Base-by-base conservation (phyloP, 2,888 invertebrate genomes). In the Cremastobaeus sp. region DNA sequence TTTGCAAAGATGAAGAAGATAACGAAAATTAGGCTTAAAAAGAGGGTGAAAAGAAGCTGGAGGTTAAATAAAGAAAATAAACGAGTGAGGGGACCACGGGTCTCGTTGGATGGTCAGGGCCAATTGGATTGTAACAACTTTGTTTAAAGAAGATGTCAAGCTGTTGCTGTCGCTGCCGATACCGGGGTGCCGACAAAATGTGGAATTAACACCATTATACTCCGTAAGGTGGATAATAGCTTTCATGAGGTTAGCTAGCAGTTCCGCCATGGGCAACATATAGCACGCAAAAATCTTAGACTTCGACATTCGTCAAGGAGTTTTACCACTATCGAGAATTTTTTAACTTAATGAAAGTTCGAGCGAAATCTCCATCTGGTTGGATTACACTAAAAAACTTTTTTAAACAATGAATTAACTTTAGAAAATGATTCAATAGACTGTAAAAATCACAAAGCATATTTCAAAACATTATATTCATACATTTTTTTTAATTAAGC, bases 141-240 rank as follows among this genome's bases (percentile, higher is more conserved):
- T 76, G 55, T 71, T 74, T 52, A 35, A 43, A 39, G 59, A 43
- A 68, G 64, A 45, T 54, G 62, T 74, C 74, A 76, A 73, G 74
- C 75, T 73, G 55, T 41, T 68, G 52, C 68, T 64, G 60, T 50
- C 54, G 32, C 20, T 60, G 39, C 59, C 57, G 52, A 50, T 60
- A 37, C 34, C 30, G 37, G 30, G 18, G 45, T 74, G 71, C 75
- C 68, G 76, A 73, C 77, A 79, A 81, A 84, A 83, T 77, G 78
- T 77, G 74, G 76, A 80, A 81, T 83, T 84, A 84, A 83, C 79
- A 79, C 81, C 77, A 78, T 81, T 81, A 81, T 76, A 79, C 76
- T 76, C 77, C 76, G 74, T 76, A 79, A 78, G 71, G 78, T 72
- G 64, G 76, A 75, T 83, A 83, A 82, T 82, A 81, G 79, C 76